These are phyloP conservation scores for Oncorhynchus keta DNA, from an alignment of 2,113 vertebrate genomes.

Conservation along the genomic window DNA sequence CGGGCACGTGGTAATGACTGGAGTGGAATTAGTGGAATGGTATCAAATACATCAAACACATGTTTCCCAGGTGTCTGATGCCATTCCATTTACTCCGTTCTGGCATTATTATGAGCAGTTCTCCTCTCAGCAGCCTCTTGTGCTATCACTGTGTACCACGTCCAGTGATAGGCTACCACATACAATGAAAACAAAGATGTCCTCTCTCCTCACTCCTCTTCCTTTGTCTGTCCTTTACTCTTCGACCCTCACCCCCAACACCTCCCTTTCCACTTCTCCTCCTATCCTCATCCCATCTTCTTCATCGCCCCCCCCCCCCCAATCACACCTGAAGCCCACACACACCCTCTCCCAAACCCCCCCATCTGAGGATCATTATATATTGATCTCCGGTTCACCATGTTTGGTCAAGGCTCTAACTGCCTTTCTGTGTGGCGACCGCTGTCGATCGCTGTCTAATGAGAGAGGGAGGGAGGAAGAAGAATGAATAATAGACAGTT, in stretches of 20 bases:
- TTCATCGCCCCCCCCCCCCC: not conserved
- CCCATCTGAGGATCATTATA: conserved; percentile 65
- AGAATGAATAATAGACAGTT: not conserved
- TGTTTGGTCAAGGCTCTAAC: conserved; percentile 69
- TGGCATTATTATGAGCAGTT: too few species aligned
- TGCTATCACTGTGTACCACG: too few species aligned
- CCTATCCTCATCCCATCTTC: not conserved
- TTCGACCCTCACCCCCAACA: not conserved
- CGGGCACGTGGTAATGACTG: too few species aligned
- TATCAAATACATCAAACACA: too few species aligned
- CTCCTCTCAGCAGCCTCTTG: too few species aligned
- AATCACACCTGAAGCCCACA: not conserved
- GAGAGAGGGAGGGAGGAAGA: conserved; percentile 40
- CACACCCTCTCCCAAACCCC: conserved; percentile 17
- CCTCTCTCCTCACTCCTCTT: not conserved
- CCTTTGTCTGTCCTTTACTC: not conserved
- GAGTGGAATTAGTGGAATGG: too few species aligned
- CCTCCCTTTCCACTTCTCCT: not conserved
- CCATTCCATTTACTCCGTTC: too few species aligned
- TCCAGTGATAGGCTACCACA: too few species aligned
- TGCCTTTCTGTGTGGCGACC: conserved; percentile 55
- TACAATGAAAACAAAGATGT: too few species aligned
- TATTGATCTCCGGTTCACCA: conserved; percentile 64
- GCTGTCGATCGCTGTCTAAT: conserved; percentile 64
- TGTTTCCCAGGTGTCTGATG: too few species aligned